phyloP scores from a whole-genome alignment of 2,113 vertebrate species.

The Craseonycteris thonglongyai region DNA sequence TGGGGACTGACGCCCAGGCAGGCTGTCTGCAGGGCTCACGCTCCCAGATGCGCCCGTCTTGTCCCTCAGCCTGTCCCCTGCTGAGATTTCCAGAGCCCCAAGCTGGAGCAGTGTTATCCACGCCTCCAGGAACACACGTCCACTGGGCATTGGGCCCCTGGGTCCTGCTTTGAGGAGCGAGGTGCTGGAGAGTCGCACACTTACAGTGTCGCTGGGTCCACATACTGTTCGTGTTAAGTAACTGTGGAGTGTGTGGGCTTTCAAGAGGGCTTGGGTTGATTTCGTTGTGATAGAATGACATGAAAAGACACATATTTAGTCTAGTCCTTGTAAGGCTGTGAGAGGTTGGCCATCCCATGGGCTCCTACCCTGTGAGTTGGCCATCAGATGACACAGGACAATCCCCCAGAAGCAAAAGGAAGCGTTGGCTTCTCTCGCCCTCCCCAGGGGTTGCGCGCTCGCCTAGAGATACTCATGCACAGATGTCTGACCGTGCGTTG shows the following conservation, averaged over 20 bases:
- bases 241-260: not conserved
- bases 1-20: not conserved
- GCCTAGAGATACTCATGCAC: accelerated
- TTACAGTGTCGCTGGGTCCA: not conserved
- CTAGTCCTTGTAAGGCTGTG: not conserved
- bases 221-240: not conserved
- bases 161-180: not conserved
- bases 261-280: not conserved
- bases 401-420: no score
- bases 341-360: not conserved
- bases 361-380: no score
- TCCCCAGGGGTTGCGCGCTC: accelerated
- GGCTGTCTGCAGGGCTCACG: not conserved
- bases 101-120: not conserved
- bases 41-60: accelerated
- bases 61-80: not conserved
- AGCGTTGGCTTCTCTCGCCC: accelerated
- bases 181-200: accelerated
- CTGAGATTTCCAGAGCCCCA: not conserved
- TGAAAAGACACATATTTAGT: not conserved
- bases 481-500: accelerated
- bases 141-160: accelerated
- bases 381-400: no score
- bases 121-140: not conserved
- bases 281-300: not conserved